Evolutionary conservation across 1,140 invertebrate species (phyloP), one percentile per base, ranked within the genome.

Genomic region (Latrodectus geometricus): DNA sequence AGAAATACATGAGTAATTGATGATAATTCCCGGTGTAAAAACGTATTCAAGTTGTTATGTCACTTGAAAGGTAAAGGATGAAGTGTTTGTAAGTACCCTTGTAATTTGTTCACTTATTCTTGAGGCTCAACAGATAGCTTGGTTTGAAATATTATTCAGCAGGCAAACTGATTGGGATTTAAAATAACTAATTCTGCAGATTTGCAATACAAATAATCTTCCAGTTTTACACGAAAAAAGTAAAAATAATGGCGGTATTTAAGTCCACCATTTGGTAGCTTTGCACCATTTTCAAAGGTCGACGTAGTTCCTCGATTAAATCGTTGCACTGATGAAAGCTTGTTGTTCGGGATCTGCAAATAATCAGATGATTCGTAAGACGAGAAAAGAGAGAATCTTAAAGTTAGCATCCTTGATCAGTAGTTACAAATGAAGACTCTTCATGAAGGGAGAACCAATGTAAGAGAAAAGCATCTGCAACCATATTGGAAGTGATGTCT

Each of bases 401-500:
- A 2, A 73, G 49, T 17, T 73, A 15, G 8, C 48, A 15, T 49
- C 70, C 70, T 49, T 49, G 23, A 49, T 73, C 48, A 8, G 48
- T 8, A 12, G 23, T 50, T 3, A 8, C 48, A 17, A 48, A 11
- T 15, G 14, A 48, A 15, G 70, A 11, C 17, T 5, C 23, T 17
- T 35, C 70, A 73, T 48, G 49, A 50, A 2, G 8, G 8, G 54
- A 61, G 54, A 61, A 0, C 11, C n/a, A n/a, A n/a, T n/a, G n/a
- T 69, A 17, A 23, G 21, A 74, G 9, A 74, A 48, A 74, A 2
- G 23, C 72, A 1, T 52, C 49, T 17, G 90, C 90, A 17, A 91
- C 89, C 4, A 90, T 90, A 61, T 90, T 89, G n/a, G 91, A 90
- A 14, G 89, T 65, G 86, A 90, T 91, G 65, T 92, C 89, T 11